Evolutionary conservation across 2,888 invertebrate species (phyloP), one percentile per base, ranked within the genome.

Genomic region (Drosophila ochracea): DNA sequence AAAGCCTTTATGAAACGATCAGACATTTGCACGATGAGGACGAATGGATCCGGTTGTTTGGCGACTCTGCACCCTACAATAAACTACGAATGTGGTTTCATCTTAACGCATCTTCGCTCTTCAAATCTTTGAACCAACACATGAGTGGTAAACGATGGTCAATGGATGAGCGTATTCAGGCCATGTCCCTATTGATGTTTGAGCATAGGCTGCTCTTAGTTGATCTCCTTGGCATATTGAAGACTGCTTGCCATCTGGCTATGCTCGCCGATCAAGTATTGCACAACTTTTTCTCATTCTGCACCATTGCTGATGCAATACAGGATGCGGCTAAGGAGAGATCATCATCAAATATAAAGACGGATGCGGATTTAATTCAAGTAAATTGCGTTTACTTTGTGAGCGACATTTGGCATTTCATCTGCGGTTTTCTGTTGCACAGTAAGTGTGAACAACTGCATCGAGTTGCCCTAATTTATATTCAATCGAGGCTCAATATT

Each of bases 351-450:
- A 30, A 5, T 16, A 64, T 3, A 39, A n/a, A 52, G 25, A 7
- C 53, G 4, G 21, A 54, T 4, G 0, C 30, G 10, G 33, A 55
- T 30, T 55, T 62, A 30, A 28, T 67, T 31, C 58, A 69, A 10
- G 41, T 68, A 43, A 77, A 80, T 69, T 76, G 82, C 41, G 66
- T 75, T 10, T 92, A 85, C 54, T 92, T 92, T 75, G 73, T 90
- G 21, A 82, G 80, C 2, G 92, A 92, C 59, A 84, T 87, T 47
- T 82, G 92, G 58, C 90, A 83, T 53, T 92, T 91, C 67, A 67
- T 89, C 9, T 81, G 90, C 16, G 83, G 88, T 49, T 74, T 81
- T 50, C 21, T 78, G 13, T 16, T 70, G 57, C 65, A 78, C 49
- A 73, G 82, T 80, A 10, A 82, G 84, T 80, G 78, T 6, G 25